Evolutionary conservation across 1,140 invertebrate species (phyloP).

Genomic region (Conopomorpha cramerella): DNA sequence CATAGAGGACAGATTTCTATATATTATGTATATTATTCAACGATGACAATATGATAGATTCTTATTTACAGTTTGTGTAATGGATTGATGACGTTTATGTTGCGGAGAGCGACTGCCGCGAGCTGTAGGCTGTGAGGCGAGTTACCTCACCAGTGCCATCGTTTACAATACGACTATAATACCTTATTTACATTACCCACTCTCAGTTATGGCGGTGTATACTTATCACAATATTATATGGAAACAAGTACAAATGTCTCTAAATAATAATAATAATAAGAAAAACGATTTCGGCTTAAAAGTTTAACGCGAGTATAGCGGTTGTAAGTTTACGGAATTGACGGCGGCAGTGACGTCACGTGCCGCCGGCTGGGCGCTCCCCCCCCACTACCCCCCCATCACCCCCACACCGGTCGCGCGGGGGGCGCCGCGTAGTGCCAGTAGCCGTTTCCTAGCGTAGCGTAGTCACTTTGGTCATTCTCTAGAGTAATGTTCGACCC

Average conservation of each 20-base stretch:
- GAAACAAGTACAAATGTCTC: conserved; percentile 44
- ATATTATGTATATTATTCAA: conserved; percentile 50
- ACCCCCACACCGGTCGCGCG: no score
- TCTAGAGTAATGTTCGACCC: conserved; percentile 40
- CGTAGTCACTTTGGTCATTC: no score
- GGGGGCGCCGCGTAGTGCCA: no score
- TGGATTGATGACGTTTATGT: conserved; percentile 35
- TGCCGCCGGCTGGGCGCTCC: no score
- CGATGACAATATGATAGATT: conserved; percentile 38
- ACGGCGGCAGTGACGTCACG: no score
- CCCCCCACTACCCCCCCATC: no score
- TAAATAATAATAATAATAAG: conserved; percentile 30
- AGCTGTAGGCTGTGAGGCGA: background rate
- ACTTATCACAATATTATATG: conserved; percentile 12
- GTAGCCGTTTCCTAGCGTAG: no score
- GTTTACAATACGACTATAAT: conserved; percentile 2
- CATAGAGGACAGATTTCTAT: conserved; percentile 53
- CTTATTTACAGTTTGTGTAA: conserved; percentile 45
- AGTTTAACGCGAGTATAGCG: background rate
- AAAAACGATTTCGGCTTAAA: conserved; percentile 38
- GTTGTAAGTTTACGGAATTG: no score
- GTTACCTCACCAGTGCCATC: conserved; percentile 48
- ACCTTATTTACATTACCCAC: no score
- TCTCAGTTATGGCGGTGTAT: conserved; percentile 7
- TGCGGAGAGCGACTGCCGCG: background rate